These are phyloP conservation scores for Globodera ellingtonae DNA, from an alignment of 1,140 invertebrate species.

Conservation along the genomic window DNA sequence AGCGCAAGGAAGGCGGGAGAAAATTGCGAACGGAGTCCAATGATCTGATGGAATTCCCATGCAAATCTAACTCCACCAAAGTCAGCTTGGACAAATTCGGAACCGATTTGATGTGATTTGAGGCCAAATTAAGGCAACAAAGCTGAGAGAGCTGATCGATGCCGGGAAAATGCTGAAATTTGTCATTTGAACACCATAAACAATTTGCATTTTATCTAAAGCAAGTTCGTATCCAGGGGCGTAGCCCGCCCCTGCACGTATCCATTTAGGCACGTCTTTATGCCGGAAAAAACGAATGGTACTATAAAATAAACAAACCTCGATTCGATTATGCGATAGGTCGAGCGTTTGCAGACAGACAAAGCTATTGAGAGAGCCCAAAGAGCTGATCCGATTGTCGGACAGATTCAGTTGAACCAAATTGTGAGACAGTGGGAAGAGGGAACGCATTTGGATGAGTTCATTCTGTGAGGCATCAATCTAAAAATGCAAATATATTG, in stretches of 20 bases:
- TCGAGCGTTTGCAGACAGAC: conserved; percentile 14
- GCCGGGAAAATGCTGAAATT: conserved; percentile 20
- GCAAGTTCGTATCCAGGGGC: not conserved
- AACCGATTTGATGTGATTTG: conserved; percentile 25
- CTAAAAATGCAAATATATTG: not conserved
- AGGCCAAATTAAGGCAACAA: conserved; percentile 12
- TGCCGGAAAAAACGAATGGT: no score
- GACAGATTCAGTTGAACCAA: conserved; percentile 14
- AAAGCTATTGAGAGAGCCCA: conserved; percentile 20
- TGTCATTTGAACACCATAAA: not conserved
- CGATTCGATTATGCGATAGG: conserved; percentile 35
- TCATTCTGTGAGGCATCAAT: conserved; percentile 35
- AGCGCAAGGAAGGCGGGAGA: conserved; percentile 5
- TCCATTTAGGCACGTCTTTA: no score
- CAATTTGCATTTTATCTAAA: not conserved
- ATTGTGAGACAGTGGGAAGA: not conserved
- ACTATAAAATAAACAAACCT: conserved; percentile 21
- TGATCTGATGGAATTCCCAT: conserved; percentile 33
- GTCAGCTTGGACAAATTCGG: conserved; percentile 27
- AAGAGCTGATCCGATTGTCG: conserved; percentile 28
- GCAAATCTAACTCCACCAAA: conserved; percentile 8
- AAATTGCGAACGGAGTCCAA: conserved; percentile 2
- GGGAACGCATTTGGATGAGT: conserved; percentile 16
- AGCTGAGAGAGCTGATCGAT: conserved; percentile 21
- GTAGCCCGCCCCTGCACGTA: no score